These are phyloP conservation scores for Salticus scenicus DNA, from an alignment of 2,888 invertebrate genomes.

Conservation along the genomic window DNA sequence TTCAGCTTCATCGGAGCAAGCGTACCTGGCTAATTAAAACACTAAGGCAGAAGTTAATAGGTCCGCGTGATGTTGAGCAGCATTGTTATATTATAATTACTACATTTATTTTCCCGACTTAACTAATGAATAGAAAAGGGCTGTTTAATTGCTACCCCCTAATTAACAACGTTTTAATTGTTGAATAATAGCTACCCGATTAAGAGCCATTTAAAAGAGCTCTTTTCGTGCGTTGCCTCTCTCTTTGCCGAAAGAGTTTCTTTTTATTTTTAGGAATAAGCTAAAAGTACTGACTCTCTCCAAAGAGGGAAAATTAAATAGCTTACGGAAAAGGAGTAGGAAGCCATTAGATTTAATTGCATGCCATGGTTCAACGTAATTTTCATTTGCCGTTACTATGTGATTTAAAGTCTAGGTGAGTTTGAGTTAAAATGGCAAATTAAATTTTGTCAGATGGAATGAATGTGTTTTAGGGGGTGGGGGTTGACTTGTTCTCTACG, in stretches of 20 bases:
- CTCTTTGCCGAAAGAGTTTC: constrained; percentile 17
- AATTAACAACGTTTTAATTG: constrained; percentile 70
- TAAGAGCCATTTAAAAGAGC: constrained; percentile 56
- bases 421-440: constrained; percentile 64
- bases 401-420: constrained; percentile 63
- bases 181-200: constrained; percentile 66
- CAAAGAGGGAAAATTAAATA: constrained; percentile 63
- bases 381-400: constrained; percentile 68
- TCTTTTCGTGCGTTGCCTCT: constrained; percentile 43
- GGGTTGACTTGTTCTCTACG: constrained; percentile 25
- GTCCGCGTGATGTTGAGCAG: constrained; percentile 65
- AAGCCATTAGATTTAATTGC: constrained; percentile 68
- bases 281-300: constrained; percentile 58
- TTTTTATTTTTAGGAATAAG: constrained; percentile 49
- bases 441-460: constrained; percentile 64
- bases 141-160: constrained; percentile 64
- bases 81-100: constrained; percentile 70
- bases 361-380: constrained; percentile 46
- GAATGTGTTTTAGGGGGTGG: not conserved
- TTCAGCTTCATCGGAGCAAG: not conserved
- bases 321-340: constrained; percentile 11
- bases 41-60: constrained; percentile 64
- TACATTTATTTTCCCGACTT: constrained; percentile 69
- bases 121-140: constrained; percentile 62
- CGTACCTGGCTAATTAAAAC: constrained; percentile 54